phyloP scores from a whole-genome alignment of 2,888 invertebrate species.

The Drosophila hamatofila region DNA sequence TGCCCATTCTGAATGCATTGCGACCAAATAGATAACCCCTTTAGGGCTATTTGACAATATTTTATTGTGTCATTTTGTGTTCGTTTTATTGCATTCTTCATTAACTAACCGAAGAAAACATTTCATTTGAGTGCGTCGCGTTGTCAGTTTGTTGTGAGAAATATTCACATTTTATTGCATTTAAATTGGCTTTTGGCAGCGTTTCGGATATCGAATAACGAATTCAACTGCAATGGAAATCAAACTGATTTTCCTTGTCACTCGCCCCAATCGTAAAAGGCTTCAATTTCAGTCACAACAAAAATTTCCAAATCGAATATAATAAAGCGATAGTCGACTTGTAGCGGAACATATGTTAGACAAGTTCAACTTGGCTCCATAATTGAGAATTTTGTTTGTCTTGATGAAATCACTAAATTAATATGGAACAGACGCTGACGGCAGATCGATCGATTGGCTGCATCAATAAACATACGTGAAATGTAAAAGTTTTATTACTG shows the following conservation, averaged over 20 bases:
- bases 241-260: conserved; percentile 50
- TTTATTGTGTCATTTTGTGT: conserved; percentile 66
- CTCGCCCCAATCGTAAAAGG: conserved; percentile 46
- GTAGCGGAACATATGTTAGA: conserved; percentile 53
- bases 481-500: conserved; percentile 64
- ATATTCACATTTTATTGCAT: conserved; percentile 70
- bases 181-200: conserved; percentile 74
- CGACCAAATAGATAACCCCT: conserved; percentile 61
- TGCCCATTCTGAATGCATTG: conserved; percentile 35
- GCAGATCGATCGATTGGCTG: not conserved
- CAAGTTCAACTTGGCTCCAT: conserved; percentile 51
- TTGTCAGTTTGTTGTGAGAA: conserved; percentile 62
- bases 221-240: conserved; percentile 53
- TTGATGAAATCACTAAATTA: conserved; percentile 68
- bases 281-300: conserved; percentile 53
- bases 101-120: conserved; percentile 71
- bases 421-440: conserved; percentile 40
- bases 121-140: conserved; percentile 50
- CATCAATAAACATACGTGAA: conserved; percentile 55
- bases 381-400: conserved; percentile 57
- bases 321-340: conserved; percentile 23
- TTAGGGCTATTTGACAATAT: conserved; percentile 23
- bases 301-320: conserved; percentile 35
- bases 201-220: conserved; percentile 76
- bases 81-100: conserved; percentile 70